phyloP scores from a whole-genome alignment of 1,140 invertebrate species.

The Scylla paramamosain region DNA sequence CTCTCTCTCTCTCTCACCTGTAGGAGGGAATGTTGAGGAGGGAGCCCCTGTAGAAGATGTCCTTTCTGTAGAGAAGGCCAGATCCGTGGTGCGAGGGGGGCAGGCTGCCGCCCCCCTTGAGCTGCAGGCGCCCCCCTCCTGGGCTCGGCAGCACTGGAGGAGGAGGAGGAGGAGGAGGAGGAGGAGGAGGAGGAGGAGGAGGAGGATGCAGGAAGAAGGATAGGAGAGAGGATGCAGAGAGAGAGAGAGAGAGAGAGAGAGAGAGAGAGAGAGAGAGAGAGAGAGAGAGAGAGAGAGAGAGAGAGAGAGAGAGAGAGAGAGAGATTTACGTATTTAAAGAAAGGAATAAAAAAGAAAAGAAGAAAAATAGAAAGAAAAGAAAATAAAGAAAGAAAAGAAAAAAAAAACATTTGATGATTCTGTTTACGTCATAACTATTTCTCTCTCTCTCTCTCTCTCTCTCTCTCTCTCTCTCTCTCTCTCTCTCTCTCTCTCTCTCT shows the following conservation, averaged over 20 bases:
- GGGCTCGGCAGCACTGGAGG: slow-evolving; percentile 72
- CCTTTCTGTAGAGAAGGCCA: slow-evolving; percentile 90
- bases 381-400: not conserved
- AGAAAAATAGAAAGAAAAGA: not conserved
- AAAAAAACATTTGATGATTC: not conserved
- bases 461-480: no score
- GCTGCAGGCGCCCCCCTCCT: not conserved
- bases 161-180: not conserved
- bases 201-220: not conserved
- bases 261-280: not conserved
- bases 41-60: slow-evolving; percentile 93
- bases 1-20: slow-evolving; percentile 58
- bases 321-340: not conserved
- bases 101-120: slow-evolving; percentile 47
- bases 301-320: not conserved
- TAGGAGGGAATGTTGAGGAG: slow-evolving; percentile 85
- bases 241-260: not conserved
- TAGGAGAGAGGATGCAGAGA: not conserved
- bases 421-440: no score
- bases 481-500: no score
- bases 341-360: not conserved
- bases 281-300: not conserved
- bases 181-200: not conserved
- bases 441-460: no score
- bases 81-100: slow-evolving; percentile 67